A percentile compares a stretch with the other conserved stretches of the same genome.
phyloP scores from a whole-genome alignment of 2,888 invertebrate species.

The Noctua janthina region DNA sequence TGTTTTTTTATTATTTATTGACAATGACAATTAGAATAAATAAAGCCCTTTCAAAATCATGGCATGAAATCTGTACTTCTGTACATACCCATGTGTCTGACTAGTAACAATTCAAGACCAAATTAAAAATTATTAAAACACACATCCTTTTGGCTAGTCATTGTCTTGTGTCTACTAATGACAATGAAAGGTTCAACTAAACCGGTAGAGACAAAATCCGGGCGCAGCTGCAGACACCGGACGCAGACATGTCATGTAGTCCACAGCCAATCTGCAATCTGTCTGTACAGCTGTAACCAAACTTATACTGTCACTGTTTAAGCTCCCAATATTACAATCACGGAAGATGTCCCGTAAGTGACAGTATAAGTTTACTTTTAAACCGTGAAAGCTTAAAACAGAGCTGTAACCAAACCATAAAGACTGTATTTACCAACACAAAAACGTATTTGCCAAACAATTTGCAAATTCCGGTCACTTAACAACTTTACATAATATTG shows the following conservation, averaged over 20 bases:
- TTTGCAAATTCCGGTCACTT: slow-evolving; percentile 32
- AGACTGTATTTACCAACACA: not conserved
- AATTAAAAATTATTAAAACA: not conserved
- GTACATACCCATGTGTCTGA: not conserved
- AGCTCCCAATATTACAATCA: too few relatives aligned
- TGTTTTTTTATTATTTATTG: too few relatives aligned
- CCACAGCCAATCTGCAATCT: not conserved
- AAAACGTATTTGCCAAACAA: not conserved
- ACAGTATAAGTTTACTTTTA: too few relatives aligned
- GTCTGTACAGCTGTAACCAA: not conserved
- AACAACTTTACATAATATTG: slow-evolving; percentile 31
- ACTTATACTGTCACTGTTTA: too few relatives aligned
- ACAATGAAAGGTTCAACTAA: not conserved
- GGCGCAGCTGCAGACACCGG: not conserved
- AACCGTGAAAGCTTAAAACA: too few relatives aligned
- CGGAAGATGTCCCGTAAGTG: too few relatives aligned
- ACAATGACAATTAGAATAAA: not conserved
- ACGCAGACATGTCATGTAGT: not conserved
- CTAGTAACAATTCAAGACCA: not conserved
- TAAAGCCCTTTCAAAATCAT: not conserved
- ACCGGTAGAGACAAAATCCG: not conserved
- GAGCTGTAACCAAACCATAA: not conserved
- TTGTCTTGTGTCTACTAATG: not conserved
- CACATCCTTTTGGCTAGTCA: not conserved
- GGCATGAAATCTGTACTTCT: not conserved